Percentiles rank a stretch among this genome's conserved stretches.
Evolutionary conservation across 2,113 vertebrate genomes (phyloP).

Genomic region (Triplophysa tibetana): DNA sequence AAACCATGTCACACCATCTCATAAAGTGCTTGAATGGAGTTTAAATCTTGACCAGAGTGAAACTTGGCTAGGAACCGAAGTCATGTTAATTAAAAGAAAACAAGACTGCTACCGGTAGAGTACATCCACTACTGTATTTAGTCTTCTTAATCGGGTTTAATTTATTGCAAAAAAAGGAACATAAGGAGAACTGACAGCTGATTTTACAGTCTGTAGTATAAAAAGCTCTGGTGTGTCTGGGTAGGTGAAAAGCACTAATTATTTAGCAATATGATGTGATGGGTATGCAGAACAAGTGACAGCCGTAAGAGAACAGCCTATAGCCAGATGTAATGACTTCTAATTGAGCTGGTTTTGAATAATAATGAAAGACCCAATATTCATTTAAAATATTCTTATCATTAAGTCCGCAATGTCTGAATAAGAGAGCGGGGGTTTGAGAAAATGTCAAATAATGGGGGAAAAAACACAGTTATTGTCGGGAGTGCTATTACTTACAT

Average conservation of each 20-base stretch:
- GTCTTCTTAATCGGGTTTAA: background rate
- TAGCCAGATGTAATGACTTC: slow-evolving; percentile 72
- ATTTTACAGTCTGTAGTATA: background rate
- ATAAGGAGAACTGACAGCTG: background rate
- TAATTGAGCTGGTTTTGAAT: slow-evolving; percentile 75
- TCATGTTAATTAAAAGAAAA: background rate
- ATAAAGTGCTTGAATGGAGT: slow-evolving; percentile 17
- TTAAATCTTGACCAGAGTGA: slow-evolving; percentile 8
- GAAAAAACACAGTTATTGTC: background rate
- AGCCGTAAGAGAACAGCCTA: slow-evolving; percentile 70
- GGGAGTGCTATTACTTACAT: background rate
- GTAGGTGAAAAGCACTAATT: slow-evolving; percentile 67
- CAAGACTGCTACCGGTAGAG: background rate
- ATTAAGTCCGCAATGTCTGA: background rate
- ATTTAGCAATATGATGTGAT: slow-evolving; percentile 64
- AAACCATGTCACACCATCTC: slow-evolving; percentile 28
- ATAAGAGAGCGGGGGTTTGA: background rate
- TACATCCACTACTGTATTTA: background rate
- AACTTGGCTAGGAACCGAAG: slow-evolving; percentile 6
- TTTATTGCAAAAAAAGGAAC: slow-evolving; percentile 3
- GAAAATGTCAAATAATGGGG: background rate
- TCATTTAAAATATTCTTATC: slow-evolving; percentile 36
- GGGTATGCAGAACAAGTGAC: slow-evolving; percentile 68
- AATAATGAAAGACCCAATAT: slow-evolving; percentile 58
- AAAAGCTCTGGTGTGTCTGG: background rate